phyloP scores from a whole-genome alignment of 2,888 invertebrate species.

The Mesoligia furuncula region DNA sequence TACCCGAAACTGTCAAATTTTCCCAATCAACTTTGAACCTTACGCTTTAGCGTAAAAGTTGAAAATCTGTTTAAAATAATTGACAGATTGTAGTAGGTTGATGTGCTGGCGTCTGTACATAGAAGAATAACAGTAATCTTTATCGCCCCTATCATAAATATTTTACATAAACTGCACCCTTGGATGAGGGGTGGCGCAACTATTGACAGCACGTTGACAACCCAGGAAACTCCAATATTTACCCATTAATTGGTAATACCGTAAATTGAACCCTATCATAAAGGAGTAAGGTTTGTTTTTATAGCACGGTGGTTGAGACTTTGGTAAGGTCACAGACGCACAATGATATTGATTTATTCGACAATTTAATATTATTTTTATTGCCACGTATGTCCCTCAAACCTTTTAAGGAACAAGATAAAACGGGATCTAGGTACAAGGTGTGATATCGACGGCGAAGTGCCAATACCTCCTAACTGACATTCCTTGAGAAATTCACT shows the following conservation, averaged over 20 bases:
- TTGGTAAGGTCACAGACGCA: conserved; percentile 40
- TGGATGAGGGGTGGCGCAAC: conserved; percentile 52
- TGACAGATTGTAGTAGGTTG: too few species aligned
- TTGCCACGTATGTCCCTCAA: conserved; percentile 8
- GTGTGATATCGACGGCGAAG: too few species aligned
- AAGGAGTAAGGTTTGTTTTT: neutral
- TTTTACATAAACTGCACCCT: conserved; percentile 43
- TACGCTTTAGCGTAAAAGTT: too few species aligned
- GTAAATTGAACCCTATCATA: neutral
- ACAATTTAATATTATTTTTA: conserved; percentile 31
- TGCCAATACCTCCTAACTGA: too few species aligned
- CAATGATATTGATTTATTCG: conserved; percentile 44
- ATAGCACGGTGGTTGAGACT: neutral
- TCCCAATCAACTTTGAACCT: too few species aligned
- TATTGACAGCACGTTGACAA: conserved; percentile 45
- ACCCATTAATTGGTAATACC: neutral
- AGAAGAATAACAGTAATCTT: conserved; percentile 20
- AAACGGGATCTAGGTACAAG: conserved; percentile 38
- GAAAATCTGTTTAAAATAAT: too few species aligned
- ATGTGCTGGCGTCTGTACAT: neutral
- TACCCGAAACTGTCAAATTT: too few species aligned
- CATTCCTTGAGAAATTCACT: too few species aligned
- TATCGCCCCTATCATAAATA: conserved; percentile 43
- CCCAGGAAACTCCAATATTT: conserved; percentile 18
- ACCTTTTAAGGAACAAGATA: conserved; percentile 1